phyloP scores from a whole-genome alignment of 2,888 invertebrate species.

The Cheilosia vernalis region DNA sequence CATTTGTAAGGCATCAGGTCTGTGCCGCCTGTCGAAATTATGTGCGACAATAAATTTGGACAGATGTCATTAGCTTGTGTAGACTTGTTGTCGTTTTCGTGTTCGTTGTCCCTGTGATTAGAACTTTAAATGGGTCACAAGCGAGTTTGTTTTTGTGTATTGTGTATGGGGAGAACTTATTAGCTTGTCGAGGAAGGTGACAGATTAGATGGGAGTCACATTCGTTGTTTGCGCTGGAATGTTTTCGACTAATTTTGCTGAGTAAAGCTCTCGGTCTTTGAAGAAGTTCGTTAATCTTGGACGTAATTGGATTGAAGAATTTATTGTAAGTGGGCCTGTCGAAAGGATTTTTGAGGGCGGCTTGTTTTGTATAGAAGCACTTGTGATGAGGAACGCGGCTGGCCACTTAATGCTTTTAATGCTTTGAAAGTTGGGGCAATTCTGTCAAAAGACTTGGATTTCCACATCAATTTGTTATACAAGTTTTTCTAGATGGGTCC shows the following conservation, averaged over 20 bases:
- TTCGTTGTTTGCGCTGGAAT: constrained; percentile 3
- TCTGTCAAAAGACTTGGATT: too few relatives aligned
- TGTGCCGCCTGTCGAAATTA: constrained; percentile 41
- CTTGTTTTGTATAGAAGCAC: too few relatives aligned
- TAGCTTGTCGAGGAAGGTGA: constrained; percentile 44
- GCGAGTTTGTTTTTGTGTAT: constrained; percentile 20
- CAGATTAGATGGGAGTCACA: constrained; percentile 26
- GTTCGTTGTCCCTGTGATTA: constrained; percentile 46
- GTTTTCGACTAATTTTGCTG: constrained; percentile 2
- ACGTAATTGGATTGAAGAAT: neutral
- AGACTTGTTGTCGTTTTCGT: constrained; percentile 53
- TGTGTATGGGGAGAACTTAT: constrained; percentile 26
- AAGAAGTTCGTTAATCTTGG: constrained; percentile 4
- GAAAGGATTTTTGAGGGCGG: neutral
- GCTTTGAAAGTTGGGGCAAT: too few relatives aligned
- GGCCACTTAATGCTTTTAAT: too few relatives aligned
- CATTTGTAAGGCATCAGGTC: constrained; percentile 57
- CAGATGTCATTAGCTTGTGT: constrained; percentile 70
- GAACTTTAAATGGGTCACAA: constrained; percentile 62
- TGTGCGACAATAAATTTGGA: constrained; percentile 67
- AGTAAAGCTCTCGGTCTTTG: neutral
- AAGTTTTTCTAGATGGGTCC: too few relatives aligned
- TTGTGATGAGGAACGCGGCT: too few relatives aligned
- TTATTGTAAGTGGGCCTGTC: neutral
- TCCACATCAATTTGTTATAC: too few relatives aligned